Percentiles rank a stretch among this genome's conserved stretches.
Evolutionary conservation across 1,140 invertebrate genomes (phyloP).

Genomic region (Procambarus virginalis): DNA sequence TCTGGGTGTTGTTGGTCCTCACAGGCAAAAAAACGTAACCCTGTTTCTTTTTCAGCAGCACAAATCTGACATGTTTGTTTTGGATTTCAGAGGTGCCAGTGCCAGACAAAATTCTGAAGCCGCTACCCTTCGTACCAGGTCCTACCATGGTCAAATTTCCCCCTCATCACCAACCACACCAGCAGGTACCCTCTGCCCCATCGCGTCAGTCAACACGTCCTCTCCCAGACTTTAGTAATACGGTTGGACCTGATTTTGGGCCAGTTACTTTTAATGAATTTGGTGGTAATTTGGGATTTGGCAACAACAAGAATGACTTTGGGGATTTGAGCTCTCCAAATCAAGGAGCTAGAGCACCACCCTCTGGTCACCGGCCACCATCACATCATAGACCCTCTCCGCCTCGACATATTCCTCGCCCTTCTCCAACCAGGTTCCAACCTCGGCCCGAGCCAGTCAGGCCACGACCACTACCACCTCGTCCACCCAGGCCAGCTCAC

Average conservation of each 20-base stretch:
- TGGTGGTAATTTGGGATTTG: constrained; percentile 41
- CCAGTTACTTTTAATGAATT: constrained; percentile 65
- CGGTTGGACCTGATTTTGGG: constrained; percentile 67
- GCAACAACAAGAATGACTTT: constrained; percentile 40
- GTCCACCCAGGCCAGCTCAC: not conserved
- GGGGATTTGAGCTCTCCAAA: constrained; percentile 25
- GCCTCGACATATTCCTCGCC: not conserved
- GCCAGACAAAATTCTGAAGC: constrained; percentile 63
- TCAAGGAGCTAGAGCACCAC: not conserved
- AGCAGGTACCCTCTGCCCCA: not conserved
- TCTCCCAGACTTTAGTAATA: constrained; percentile 63
- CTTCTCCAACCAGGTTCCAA: not conserved
- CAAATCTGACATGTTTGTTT: not conserved
- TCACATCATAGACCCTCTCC: not conserved
- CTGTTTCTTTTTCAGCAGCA: too few relatives aligned
- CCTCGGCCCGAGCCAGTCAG: constrained; percentile 14
- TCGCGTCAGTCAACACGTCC: constrained; percentile 11
- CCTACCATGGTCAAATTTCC: constrained; percentile 58
- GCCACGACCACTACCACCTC: not conserved
- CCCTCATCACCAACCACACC: constrained; percentile 10
- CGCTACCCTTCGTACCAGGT: constrained; percentile 61
- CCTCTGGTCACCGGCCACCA: constrained; percentile 7
- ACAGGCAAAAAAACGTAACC: too few relatives aligned
- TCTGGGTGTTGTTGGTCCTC: not conserved
- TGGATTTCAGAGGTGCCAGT: constrained; percentile 52